Base-by-base conservation (phyloP, 2,113 vertebrate genomes). In the Pollachius pollachius region DNA sequence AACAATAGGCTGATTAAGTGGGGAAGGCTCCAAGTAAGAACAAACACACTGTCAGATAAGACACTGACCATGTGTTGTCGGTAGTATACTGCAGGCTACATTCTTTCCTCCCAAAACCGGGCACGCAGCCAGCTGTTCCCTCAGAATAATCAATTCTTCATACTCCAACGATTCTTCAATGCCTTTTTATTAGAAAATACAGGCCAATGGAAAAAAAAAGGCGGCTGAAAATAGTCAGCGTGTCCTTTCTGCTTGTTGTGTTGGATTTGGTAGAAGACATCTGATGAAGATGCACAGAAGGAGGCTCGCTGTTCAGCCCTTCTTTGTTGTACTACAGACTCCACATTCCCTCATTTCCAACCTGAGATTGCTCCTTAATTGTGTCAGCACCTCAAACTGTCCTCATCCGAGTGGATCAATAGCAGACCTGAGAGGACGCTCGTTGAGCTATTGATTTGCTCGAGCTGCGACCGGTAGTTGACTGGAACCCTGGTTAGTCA, bases 1-100 rank as follows among this genome's bases (percentile, higher is more conserved):
- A 89, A 87, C 84, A 82, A 87, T 79, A 79, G 86, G 77, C 81
- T 78, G 76, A 87, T 87, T 87, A 87, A 88, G 73, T 64, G 52
- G 71, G 73, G 69, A 71, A 27, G 63, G 63, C 81, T 81, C 70
- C 71, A 58, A 72, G 65, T 79, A 64, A 48, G 79, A 84, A 81
- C 83, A 83, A 83, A 87, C 79, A 82, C 71, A 67, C 75, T 80
- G 77, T 71, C 74, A 83, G 72, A 82, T 64, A 71, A 48, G 69
- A 77, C 62, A 79, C 78, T 57, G 72, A 62, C 82, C 87, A 85
- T 86, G 82, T 90, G 84, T 81, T 81, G 84, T 84, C 81, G 71
- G 71, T 82, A 83, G 73, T 67, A 23, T 23, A 66, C 87, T 71
- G 72, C 80, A 12, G 80, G 84, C 85, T 68, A 82, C 79, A 84